Percentiles rank a stretch among this genome's conserved stretches.
Conservation (phyloP, 1,140 invertebrate genomes). For the Maconellicoccus hirsutus region DNA sequence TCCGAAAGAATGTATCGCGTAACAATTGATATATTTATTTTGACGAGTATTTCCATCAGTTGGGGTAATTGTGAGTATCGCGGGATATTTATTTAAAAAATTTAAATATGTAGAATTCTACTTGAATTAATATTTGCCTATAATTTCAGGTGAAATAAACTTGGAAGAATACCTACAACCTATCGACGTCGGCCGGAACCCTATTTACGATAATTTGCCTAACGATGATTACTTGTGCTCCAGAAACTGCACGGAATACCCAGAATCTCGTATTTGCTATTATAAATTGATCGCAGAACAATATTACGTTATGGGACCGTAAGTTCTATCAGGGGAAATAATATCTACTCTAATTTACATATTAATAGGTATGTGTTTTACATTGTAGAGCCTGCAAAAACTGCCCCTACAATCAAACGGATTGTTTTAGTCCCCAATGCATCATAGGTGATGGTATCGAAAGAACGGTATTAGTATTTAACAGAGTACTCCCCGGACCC, state of each 20-base stretch:
- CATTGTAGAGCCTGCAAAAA: constrained; percentile 32
- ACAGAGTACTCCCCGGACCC: constrained; percentile 43
- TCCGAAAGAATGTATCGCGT: too few relatives aligned
- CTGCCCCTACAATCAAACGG: constrained; percentile 28
- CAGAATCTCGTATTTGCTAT: constrained; percentile 34
- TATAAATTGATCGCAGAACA: constrained; percentile 40
- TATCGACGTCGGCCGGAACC: constrained; percentile 10
- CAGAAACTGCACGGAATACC: constrained; percentile 22
- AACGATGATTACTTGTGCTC: constrained; percentile 23
- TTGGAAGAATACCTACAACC: constrained; percentile 15
- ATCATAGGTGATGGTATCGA: constrained; percentile 39
- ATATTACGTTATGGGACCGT: constrained; percentile 37
- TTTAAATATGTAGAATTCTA: too few relatives aligned
- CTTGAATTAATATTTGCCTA: too few relatives aligned
- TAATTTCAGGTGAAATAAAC: too few relatives aligned
- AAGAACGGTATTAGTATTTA: constrained; percentile 37
- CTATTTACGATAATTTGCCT: constrained; percentile 22
- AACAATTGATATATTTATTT: too few relatives aligned
- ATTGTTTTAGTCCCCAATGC: constrained; percentile 36
- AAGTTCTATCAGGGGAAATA: constrained; percentile 26
- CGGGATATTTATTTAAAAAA: too few relatives aligned
- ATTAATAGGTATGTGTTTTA: constrained; percentile 32
- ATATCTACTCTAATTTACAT: too few relatives aligned
- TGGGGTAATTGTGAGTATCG: too few relatives aligned
- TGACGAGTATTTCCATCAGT: too few relatives aligned